phyloP scores from a whole-genome alignment of 2,888 invertebrate species.

The Mamestra brassicae region DNA sequence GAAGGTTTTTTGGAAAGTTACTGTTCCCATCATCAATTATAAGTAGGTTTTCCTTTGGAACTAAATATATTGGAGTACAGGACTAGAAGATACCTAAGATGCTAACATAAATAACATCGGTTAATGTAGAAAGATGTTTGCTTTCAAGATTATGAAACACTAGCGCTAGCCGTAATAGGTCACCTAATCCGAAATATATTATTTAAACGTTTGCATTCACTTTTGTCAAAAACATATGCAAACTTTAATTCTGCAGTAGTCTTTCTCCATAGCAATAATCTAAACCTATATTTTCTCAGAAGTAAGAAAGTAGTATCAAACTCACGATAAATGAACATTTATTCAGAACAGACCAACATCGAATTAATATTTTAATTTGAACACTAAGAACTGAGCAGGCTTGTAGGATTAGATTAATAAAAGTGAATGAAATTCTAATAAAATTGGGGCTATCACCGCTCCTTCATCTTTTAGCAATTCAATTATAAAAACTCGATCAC shows the following conservation, averaged over 20 bases:
- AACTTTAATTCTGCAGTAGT: neutral
- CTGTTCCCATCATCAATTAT: neutral
- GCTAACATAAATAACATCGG: neutral
- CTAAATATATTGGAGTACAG: neutral
- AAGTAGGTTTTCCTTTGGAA: neutral
- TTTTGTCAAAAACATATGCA: too few relatives aligned
- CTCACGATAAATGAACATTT: neutral
- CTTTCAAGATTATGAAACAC: conserved; percentile 3
- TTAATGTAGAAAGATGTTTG: neutral
- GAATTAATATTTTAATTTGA: conserved; percentile 6
- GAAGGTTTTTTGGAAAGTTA: neutral
- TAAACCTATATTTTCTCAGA: neutral
- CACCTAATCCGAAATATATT: neutral
- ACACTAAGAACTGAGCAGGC: neutral
- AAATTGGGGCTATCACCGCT: conserved; percentile 24
- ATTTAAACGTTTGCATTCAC: too few relatives aligned
- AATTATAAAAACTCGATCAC: conserved; percentile 50
- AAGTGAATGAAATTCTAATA: conserved; percentile 30
- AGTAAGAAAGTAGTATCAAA: neutral
- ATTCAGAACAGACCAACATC: conserved; percentile 8
- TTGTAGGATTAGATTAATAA: conserved; percentile 3
- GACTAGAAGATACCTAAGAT: neutral
- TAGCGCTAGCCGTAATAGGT: neutral
- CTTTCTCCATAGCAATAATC: neutral
- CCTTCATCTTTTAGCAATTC: conserved; percentile 37